Evolutionary conservation across 2,113 vertebrate species (phyloP).

Genomic region (Rhynchomys soricoides): DNA sequence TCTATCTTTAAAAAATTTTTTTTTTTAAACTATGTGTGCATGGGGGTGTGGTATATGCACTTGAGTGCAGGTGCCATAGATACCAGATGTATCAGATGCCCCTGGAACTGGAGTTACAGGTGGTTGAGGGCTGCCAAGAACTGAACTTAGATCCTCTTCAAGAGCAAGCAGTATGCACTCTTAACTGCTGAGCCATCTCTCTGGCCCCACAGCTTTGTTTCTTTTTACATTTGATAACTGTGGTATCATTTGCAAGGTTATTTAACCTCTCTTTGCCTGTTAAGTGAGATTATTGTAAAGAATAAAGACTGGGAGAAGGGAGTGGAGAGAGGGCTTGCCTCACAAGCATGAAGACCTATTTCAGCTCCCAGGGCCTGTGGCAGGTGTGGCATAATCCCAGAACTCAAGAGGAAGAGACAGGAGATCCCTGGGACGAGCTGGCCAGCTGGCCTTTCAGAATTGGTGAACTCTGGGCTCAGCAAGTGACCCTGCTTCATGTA

Average conservation of each 20-base stretch:
- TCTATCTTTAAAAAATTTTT: background rate
- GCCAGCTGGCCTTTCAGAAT: too few relatives aligned
- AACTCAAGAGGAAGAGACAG: background rate
- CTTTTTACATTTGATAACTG: background rate
- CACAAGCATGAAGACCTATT: background rate
- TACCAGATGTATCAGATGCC: background rate
- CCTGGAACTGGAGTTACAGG: background rate
- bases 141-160: background rate
- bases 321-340: background rate
- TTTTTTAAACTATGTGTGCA: background rate
- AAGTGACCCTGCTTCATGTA: background rate
- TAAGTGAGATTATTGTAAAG: background rate
- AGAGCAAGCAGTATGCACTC: background rate
- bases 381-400: background rate
- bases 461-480: background rate
- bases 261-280: conserved; percentile 5
- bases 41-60: background rate
- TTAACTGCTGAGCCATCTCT: background rate
- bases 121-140: background rate
- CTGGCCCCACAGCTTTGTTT: background rate
- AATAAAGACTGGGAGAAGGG: background rate
- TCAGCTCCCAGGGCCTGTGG: background rate
- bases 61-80: background rate
- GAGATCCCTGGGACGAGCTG: background rate
- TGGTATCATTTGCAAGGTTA: background rate